A percentile compares a stretch with the other conserved stretches of the same genome.
Conservation (phyloP, 2,888 invertebrate species). For the Scaptomyza polygonia region DNA sequence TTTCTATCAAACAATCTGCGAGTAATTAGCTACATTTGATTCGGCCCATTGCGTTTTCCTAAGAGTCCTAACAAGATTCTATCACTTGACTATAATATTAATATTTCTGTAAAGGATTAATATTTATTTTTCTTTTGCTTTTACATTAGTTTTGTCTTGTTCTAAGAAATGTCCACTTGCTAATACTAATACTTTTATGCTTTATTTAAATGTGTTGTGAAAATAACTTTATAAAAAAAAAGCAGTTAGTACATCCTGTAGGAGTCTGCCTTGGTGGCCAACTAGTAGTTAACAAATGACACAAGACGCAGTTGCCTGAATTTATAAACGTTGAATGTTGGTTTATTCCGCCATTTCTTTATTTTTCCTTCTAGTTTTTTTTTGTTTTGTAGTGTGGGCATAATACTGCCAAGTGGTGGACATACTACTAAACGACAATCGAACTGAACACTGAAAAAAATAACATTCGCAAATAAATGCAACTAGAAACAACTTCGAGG, state of each 20-base stretch:
- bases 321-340: too few relatives aligned
- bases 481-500: slow-evolving; percentile 40
- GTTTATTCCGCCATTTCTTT: neutral
- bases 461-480: slow-evolving; percentile 31
- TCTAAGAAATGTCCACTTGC: too few relatives aligned
- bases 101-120: too few relatives aligned
- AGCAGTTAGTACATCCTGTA: neutral
- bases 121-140: too few relatives aligned
- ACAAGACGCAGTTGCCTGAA: neutral
- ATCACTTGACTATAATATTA: too few relatives aligned
- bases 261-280: neutral
- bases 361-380: neutral
- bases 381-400: neutral
- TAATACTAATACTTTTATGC: neutral
- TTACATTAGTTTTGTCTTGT: too few relatives aligned
- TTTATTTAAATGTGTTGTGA: too few relatives aligned
- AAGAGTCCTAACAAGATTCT: too few relatives aligned
- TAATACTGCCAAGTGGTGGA: slow-evolving; percentile 5
- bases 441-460: slow-evolving; percentile 8
- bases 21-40: too few relatives aligned
- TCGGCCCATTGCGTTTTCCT: too few relatives aligned
- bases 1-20: too few relatives aligned
- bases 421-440: neutral
- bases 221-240: neutral
- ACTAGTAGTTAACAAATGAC: neutral